Percentiles rank a stretch among this genome's conserved stretches.
phyloP scores from a whole-genome alignment of 2,113 vertebrate species.

The Aspiorhynchus laticeps region DNA sequence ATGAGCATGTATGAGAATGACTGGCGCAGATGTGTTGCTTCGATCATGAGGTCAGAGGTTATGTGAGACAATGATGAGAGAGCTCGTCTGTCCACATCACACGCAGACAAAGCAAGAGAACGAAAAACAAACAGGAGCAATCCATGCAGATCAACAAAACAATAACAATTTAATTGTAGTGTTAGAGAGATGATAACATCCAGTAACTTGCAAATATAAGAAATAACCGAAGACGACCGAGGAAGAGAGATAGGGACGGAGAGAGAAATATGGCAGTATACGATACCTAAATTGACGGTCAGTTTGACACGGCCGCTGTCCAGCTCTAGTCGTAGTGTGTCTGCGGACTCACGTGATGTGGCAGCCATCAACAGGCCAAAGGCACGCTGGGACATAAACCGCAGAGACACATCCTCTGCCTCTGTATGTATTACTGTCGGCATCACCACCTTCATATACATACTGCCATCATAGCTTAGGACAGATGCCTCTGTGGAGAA shows the following conservation, averaged over 20 bases:
- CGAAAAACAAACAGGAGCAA: constrained; percentile 59
- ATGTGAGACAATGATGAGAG: constrained; percentile 63
- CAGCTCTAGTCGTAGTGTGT: constrained; percentile 92
- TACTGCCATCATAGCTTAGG: constrained; percentile 94
- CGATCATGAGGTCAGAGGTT: constrained; percentile 77
- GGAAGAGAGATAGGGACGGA: not conserved
- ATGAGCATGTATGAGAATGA: constrained; percentile 69
- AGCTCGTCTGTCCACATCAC: constrained; percentile 68
- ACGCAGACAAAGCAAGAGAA: constrained; percentile 80
- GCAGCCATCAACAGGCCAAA: constrained; percentile 94
- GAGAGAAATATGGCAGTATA: constrained; percentile 67
- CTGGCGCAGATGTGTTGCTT: constrained; percentile 76
- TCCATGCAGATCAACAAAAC: constrained; percentile 79
- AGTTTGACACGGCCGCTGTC: constrained; percentile 94
- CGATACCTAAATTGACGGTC: constrained; percentile 98
- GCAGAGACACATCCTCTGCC: constrained; percentile 95
- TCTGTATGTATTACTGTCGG: constrained; percentile 93
- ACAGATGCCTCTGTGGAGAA: constrained; percentile 87
- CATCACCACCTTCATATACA: constrained; percentile 98
- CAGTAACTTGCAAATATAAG: constrained; percentile 22
- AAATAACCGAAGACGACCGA: not conserved
- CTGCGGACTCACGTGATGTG: constrained; percentile 91
- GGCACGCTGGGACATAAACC: constrained; percentile 95
- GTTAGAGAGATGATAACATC: constrained; percentile 51
- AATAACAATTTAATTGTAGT: constrained; percentile 57